Base-by-base conservation (phyloP, 2,113 vertebrate genomes). In the Larimichthys polyactis region DNA sequence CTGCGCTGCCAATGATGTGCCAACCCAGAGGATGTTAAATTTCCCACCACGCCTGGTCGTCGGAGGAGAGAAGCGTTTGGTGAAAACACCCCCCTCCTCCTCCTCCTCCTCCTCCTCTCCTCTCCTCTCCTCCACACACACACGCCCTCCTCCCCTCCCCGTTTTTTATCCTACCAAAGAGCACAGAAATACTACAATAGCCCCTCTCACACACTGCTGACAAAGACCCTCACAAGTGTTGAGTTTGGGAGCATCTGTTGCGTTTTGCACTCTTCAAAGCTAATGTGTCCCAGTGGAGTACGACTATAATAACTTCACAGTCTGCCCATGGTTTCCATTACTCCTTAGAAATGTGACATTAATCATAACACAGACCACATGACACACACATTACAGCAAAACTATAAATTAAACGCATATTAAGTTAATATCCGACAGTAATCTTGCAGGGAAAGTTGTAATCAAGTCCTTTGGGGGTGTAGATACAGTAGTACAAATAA, bases 1-100 rank as follows among this genome's bases (percentile, higher is more conserved):
- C 95, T 91, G 92, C 52, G 86, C 78, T 93, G 93, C 81, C 87
- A 93, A 91, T 94, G 89, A 94, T 93, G 88, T 80, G 86, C 84
- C 93, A 93, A 80, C 87, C 91, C 70, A 68, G 89, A 86, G 88
- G 92, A 93, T 94, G 93, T 93, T 91, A 94, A 87, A 91, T 95
- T 94, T 93, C 95, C 94, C 94, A 91, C 88, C 90, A 90, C 78
- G 87, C 78, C 82, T 80, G 78, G 78, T 85, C 73, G 82, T 85
- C 73, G 82, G 82, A 82, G 87, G 75, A 91, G 64, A 88, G 84
- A 89, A 84, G 80, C 86, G 81, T 86, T 89, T 93, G 65, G 68
- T 84, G 83, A 86, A 84, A 81, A 84, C 79, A 81, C 62, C 48
- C 71, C 57, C 71, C 67, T 27, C 60, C 58, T 68, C 43, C 67